phyloP scores from a whole-genome alignment of 35 echinoderm and acorn worm species.

The Holothuria glaberrima region DNA sequence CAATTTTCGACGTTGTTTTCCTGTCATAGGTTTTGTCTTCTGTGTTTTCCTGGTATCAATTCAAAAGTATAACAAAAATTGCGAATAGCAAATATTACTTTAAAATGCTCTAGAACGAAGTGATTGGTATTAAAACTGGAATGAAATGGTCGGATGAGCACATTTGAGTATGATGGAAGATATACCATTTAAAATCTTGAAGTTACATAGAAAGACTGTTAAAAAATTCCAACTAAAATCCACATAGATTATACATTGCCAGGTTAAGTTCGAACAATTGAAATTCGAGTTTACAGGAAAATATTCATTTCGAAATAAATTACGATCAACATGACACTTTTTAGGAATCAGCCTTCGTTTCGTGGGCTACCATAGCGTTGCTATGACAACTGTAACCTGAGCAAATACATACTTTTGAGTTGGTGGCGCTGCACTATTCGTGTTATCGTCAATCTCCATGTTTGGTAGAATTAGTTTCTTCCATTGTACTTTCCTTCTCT shows the following conservation, averaged over 20 bases:
- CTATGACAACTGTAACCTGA: background rate
- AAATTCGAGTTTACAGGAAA: background rate
- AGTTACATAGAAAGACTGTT: background rate
- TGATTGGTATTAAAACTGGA: no score
- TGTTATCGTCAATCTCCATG: slow-evolving; percentile 3
- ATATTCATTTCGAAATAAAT: background rate
- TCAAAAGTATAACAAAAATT: no score
- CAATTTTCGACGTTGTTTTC: slow-evolving; percentile 8
- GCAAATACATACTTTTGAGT: background rate
- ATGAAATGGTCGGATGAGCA: no score
- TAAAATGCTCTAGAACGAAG: no score
- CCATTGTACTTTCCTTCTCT: slow-evolving; percentile 32
- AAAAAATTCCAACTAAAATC: background rate
- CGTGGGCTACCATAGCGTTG: no score
- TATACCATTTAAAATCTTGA: background rate
- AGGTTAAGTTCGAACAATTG: background rate
- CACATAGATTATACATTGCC: background rate
- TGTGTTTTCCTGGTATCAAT: background rate
- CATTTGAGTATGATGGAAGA: background rate
- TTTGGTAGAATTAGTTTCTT: slow-evolving; percentile 36
- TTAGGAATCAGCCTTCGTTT: background rate
- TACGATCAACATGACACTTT: background rate
- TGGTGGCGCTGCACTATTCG: background rate
- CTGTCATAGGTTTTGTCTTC: background rate
- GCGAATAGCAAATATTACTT: no score